Percentiles rank a stretch among this genome's conserved stretches.
These are phyloP conservation scores for Ceratosolen solmsi DNA, from an alignment of 1,140 invertebrate genomes.

Conservation along the genomic window DNA sequence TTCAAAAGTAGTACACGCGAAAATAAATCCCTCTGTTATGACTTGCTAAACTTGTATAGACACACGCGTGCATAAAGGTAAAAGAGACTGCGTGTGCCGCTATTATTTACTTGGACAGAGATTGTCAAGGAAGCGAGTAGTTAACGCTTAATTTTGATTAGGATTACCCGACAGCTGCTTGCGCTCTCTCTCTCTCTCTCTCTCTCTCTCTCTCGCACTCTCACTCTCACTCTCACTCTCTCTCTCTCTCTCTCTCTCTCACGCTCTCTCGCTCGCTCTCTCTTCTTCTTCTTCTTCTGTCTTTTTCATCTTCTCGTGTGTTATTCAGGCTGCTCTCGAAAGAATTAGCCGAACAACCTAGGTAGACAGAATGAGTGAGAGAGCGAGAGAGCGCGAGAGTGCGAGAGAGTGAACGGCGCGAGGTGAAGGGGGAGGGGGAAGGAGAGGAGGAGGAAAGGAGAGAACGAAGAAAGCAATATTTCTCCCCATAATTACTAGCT, in stretches of 20 bases:
- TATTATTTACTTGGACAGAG: constrained; percentile 47
- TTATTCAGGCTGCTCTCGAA: neutral
- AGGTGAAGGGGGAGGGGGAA: neutral
- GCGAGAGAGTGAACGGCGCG: neutral
- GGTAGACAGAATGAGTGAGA: too few relatives aligned
- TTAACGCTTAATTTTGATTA: constrained; percentile 49
- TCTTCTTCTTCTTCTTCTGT: too few relatives aligned
- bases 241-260: too few relatives aligned
- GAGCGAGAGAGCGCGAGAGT: neutral
- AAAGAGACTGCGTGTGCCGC: constrained; percentile 13
- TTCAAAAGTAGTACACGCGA: too few relatives aligned
- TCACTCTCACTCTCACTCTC: too few relatives aligned
- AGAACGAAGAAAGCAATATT: constrained; percentile 14
- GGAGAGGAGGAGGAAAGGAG: neutral
- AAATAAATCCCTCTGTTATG: too few relatives aligned
- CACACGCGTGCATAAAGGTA: neutral
- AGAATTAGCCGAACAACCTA: neutral
- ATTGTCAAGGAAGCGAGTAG: constrained; percentile 44
- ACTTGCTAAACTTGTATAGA: neutral
- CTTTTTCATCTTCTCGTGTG: neutral
- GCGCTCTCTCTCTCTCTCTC: too few relatives aligned
- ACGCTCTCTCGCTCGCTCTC: too few relatives aligned
- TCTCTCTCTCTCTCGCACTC: too few relatives aligned
- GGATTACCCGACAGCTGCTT: constrained; percentile 26
- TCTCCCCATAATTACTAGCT: constrained; percentile 33